Evolutionary conservation across 2,113 vertebrate species (phyloP), one percentile per base, ranked within the genome.

Genomic region (Dascyllus trimaculatus): DNA sequence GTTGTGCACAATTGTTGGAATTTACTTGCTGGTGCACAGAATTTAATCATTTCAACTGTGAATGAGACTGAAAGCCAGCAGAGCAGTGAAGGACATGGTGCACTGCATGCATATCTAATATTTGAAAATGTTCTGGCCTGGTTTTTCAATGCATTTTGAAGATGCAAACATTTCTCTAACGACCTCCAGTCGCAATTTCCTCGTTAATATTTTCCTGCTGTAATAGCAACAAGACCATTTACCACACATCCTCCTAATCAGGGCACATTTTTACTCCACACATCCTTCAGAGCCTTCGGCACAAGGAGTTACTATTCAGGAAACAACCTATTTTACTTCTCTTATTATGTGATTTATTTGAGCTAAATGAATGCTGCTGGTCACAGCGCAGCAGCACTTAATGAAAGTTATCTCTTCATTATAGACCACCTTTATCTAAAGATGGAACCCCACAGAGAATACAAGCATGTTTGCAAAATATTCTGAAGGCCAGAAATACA

Each of bases 301-400:
- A 14, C 51, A 43, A 71, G 25, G n/a, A 71, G 24, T 48, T 73
- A 17, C 35, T 21, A 46, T 80, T 67, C 29, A 75, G 70, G 72
- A 73, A 69, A 69, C 64, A 77, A 73, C 66, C 66, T 81, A 64
- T 64, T 84, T 87, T 75, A 68, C 48, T 29, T 54, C 56, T 64
- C 49, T 85, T 56, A 69, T 75, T 63, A 71, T 67, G 54, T n/a
- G 21, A 68, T 74, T 75, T 80, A 81, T 84, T 76, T 77, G 22
- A 74, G 71, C 59, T 88, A 78, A 87, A 82, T 73, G 29, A 78
- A 53, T 76, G 78, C 84, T 81, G 67, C 75, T 73, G 75, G 79
- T 78, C 69, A 67, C 24, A 48, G 51, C 3, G n/a, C 63, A 40
- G 14, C 29, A 74, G 71, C 86, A 58, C 38, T 70, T 74, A 66